Evolutionary conservation across 2,888 invertebrate genomes (phyloP), one percentile per base, ranked within the genome.

Genomic region (Metallyticus violacea): DNA sequence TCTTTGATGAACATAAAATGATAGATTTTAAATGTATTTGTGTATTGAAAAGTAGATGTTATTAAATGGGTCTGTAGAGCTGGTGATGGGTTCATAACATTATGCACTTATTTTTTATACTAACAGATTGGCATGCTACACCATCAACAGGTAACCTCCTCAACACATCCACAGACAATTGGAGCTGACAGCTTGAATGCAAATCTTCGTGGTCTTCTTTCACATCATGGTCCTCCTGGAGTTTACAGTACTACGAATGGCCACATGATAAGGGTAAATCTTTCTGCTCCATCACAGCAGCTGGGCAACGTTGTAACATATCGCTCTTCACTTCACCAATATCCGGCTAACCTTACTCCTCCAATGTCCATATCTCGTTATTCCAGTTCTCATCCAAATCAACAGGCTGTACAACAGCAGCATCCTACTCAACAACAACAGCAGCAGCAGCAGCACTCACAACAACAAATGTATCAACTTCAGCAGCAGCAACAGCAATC

Each of bases 151-250:
- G 93, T 93, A 26, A 93, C 93, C 6, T 94, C 94, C 5, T 94
- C 94, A 0, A 94, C 94, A 15, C 95, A 95, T 92, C 94, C 94
- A 25, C 94, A 94, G 88, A 92, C 92, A 22, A 91, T 93, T 89
- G 89, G 91, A 89, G 91, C 91, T 30, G 91, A 91, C 87, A 91
- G 90, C 88, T 91, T 87, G 79, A 88, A 88, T 79, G 86, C 88
- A 6, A 88, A 92, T 88, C 89, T 92, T 79, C 89, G 92, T 6
- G 91, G 92, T 81, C 90, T 92, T n/a, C 88, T 92, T 62, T 87
- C 88, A 26, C 88, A 87, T 26, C 87, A 87, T 7, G 29, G 77
- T 27, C 30, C 79, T 62, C 79, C 40, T 22, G 62, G 62, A 25
- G 77, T 78, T 30, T 79, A 85, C 85, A 85, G 28, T 15, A 77